Evolutionary conservation across 30 jellyfish, hydroid and myxozoan species (phyloP).

Genomic region (Turritopsis rubra): DNA sequence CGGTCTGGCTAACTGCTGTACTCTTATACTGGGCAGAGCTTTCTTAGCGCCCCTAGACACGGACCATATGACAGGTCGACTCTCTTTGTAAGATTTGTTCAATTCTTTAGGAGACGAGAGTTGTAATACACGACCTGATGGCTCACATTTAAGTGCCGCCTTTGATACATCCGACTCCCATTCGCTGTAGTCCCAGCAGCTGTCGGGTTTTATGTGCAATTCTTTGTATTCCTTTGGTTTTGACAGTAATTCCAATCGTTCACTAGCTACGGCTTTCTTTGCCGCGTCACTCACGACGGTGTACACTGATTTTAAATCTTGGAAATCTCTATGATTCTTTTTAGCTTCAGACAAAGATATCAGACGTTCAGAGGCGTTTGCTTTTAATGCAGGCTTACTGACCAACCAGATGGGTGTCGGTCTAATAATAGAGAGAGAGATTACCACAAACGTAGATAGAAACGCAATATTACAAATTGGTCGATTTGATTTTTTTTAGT

Average conservation of each 20-base stretch:
- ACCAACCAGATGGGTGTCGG: slow-evolving; percentile 93
- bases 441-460: neutral
- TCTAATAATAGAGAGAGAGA: too few relatives aligned
- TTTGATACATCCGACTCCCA: slow-evolving; percentile 94
- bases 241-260: slow-evolving; percentile 59
- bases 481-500: neutral
- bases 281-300: slow-evolving; percentile 80
- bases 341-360: slow-evolving; percentile 60
- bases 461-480: neutral
- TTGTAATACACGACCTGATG: slow-evolving; percentile 61
- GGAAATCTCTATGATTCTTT: slow-evolving; percentile 62
- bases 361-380: slow-evolving; percentile 46
- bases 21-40: slow-evolving; percentile 68
- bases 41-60: slow-evolving; percentile 57
- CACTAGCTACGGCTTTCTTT: slow-evolving; percentile 52
- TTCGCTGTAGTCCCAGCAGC: slow-evolving; percentile 95
- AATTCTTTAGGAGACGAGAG: slow-evolving; percentile 66
- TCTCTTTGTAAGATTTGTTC: slow-evolving; percentile 58
- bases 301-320: slow-evolving; percentile 62
- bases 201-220: slow-evolving; percentile 75
- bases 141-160: slow-evolving; percentile 83
- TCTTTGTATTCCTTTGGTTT: slow-evolving; percentile 60
- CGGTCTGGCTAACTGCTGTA: slow-evolving; percentile 84
- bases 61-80: slow-evolving; percentile 72
- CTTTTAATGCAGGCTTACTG: slow-evolving; percentile 50